Evolutionary conservation across 2,888 invertebrate genomes (phyloP).

Genomic region (Holacanthella duospinosa): DNA sequence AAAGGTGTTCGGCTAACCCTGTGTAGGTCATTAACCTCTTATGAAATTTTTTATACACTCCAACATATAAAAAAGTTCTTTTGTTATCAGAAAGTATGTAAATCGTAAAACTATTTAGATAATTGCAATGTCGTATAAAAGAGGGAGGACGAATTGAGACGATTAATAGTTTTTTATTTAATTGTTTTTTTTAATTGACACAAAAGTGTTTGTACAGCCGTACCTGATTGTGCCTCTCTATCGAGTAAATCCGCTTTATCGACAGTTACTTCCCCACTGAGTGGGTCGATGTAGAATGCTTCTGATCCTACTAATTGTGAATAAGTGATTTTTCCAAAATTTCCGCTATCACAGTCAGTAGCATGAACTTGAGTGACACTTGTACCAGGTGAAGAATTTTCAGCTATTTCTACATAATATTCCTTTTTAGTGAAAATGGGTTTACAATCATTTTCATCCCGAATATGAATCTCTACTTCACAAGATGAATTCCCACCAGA

Average conservation of each 20-base stretch:
- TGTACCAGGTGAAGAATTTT: conserved; percentile 66
- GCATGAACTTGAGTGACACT: conserved; percentile 66
- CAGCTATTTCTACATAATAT: conserved; percentile 66
- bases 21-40: too few species aligned
- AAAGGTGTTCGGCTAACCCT: too few species aligned
- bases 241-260: conserved; percentile 55
- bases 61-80: too few species aligned
- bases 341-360: conserved; percentile 66
- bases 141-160: neutral
- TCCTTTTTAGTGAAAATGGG: conserved; percentile 54
- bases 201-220: too few species aligned
- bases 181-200: too few species aligned
- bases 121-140: too few species aligned
- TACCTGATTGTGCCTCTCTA: conserved; percentile 60
- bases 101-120: too few species aligned
- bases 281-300: conserved; percentile 66
- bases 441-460: conserved; percentile 78
- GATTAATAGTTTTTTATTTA: neutral
- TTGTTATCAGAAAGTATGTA: too few species aligned
- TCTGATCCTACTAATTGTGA: conserved; percentile 67
- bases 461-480: conserved; percentile 65
- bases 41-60: too few species aligned
- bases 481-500: conserved; percentile 56
- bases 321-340: conserved; percentile 66
- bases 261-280: conserved; percentile 69